These are phyloP conservation scores for Hylaeus anthracinus DNA, from an alignment of 1,140 invertebrate species.

Conservation along the genomic window DNA sequence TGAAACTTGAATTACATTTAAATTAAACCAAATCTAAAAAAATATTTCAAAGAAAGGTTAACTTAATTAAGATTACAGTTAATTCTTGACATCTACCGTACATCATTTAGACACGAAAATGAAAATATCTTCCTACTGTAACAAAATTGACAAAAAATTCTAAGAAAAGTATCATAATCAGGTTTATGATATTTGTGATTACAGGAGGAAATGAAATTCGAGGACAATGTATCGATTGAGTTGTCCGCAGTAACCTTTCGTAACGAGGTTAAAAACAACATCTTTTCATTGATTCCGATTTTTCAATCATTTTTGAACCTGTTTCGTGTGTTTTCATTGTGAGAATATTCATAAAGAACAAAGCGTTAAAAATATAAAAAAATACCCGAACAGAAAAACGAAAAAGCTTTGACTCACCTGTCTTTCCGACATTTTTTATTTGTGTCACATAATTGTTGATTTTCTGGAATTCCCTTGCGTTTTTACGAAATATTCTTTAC, in stretches of 20 bases:
- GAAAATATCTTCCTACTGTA: not conserved
- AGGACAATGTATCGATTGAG: slow-evolving; percentile 50
- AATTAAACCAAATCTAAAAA: slow-evolving; percentile 6
- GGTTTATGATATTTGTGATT: slow-evolving; percentile 12
- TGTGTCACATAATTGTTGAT: slow-evolving; percentile 38
- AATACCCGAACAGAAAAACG: slow-evolving; percentile 5
- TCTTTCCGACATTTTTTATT: slow-evolving; percentile 33
- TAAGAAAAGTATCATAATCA: not conserved
- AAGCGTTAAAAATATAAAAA: not conserved
- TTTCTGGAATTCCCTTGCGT: not conserved
- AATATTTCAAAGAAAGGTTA: slow-evolving; percentile 23
- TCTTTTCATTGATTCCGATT: not conserved
- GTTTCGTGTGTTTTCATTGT: not conserved
- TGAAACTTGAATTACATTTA: not conserved
- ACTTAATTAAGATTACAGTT: slow-evolving; percentile 32
- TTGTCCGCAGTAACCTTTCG: slow-evolving; percentile 48
- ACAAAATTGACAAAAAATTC: not conserved
- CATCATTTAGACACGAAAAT: not conserved
- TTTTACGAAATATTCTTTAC: slow-evolving; percentile 17
- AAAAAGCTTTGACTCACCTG: slow-evolving; percentile 21
- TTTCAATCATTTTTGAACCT: not conserved
- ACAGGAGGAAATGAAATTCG: slow-evolving; percentile 38
- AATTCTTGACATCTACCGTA: not conserved
- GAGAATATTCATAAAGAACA: not conserved
- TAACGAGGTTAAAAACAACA: slow-evolving; percentile 45